Evolutionary conservation across 2,113 vertebrate species (phyloP), one percentile per base, ranked within the genome.

Genomic region (Meles meles): DNA sequence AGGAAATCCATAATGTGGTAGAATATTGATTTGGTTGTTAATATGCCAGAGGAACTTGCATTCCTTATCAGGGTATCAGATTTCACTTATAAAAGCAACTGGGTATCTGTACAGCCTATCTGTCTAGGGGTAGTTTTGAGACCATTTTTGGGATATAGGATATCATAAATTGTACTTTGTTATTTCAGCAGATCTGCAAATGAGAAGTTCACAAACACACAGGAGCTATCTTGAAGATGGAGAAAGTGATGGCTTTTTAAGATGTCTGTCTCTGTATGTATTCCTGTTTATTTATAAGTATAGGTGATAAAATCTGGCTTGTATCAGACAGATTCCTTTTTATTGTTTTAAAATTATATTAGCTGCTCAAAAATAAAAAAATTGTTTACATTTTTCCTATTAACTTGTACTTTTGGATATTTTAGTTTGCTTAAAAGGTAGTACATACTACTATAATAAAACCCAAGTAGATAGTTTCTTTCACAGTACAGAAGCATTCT

Each of bases 191-290:
- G 98, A 99, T 37, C 65, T 97, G 15, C 98, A 5, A 1, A 55
- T 98, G 21, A 98, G 97, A 89, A 96, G 95, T 76, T 98, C 98
- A 0, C 98, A 98, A 93, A 59, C 94, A 0, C 97, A 97, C 47
- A 96, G 92, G 93, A 98, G 96, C 25, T 97, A 98, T 86, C 98
- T 98, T 63, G 98, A 99, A 90, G 98, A 99, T 91, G 98, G 97
- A 76, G 99, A 99, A 25, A 99, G 97, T 3, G 99, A 99, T 96
- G 99, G 99, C 97, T 98, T 99, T 90, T 99, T 99, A 98, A 99
- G 99, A 98, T 99, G 99, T 97, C 98, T 99, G 2, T 99, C 99
- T 94, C 96, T 99, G 99, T 99, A 99, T 1, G 99, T 99, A 77
- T 93, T 52, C 42, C 49, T 91, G 23, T 71, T 92, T 55, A 86